phyloP scores from a whole-genome alignment of 2,888 invertebrate genomes.

The Suillia variegata region DNA sequence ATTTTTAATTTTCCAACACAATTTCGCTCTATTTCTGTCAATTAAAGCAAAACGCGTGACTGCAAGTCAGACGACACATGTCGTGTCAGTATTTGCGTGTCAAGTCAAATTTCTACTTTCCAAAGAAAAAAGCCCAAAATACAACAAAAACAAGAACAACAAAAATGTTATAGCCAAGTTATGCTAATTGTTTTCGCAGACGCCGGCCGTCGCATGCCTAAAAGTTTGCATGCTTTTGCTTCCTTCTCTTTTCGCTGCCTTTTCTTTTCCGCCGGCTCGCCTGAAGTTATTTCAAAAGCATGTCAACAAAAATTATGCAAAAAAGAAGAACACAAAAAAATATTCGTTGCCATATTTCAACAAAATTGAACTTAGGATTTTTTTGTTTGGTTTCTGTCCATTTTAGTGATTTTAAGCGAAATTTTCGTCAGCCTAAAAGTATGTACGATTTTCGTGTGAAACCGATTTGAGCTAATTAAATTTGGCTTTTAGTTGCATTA shows the following conservation, averaged over 20 bases:
- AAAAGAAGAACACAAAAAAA: not conserved
- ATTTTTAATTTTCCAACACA: too few species aligned
- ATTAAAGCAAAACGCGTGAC: too few species aligned
- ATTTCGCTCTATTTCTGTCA: too few species aligned
- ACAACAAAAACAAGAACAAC: not conserved
- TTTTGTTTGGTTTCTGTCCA: too few species aligned
- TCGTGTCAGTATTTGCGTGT: too few species aligned
- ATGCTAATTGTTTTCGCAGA: slow-evolving; percentile 25
- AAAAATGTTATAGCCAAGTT: slow-evolving; percentile 23
- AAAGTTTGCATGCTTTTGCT: slow-evolving; percentile 2
- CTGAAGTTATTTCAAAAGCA: not conserved
- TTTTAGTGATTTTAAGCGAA: too few species aligned
- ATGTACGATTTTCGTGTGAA: not conserved
- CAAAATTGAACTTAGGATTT: too few species aligned
- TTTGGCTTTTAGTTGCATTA: slow-evolving; percentile 22
- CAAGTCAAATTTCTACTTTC: not conserved
- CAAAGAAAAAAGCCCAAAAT: not conserved
- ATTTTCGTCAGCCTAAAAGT: too few species aligned
- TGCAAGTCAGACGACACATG: too few species aligned
- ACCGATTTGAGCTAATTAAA: slow-evolving; percentile 19
- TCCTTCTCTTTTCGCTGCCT: not conserved
- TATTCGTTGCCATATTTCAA: too few species aligned
- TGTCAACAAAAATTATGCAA: not conserved
- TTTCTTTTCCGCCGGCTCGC: too few species aligned
- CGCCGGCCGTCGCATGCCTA: slow-evolving; percentile 6